These are phyloP conservation scores for Meandrusa payeni DNA, from an alignment of 2,888 invertebrate species.

Conservation along the genomic window DNA sequence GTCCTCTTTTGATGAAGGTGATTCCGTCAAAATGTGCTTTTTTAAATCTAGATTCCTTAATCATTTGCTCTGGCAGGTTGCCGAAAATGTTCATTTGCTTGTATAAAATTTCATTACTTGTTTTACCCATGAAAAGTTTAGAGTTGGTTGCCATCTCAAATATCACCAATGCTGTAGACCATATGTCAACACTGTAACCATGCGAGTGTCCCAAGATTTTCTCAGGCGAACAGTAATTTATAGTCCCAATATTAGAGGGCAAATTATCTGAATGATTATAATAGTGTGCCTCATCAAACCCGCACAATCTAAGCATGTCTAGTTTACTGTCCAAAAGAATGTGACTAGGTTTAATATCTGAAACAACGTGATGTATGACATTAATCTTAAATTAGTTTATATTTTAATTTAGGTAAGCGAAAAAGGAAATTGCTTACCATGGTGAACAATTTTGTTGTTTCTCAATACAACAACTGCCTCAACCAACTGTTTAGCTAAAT, in stretches of 20 bases:
- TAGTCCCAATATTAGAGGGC: slow-evolving; percentile 38
- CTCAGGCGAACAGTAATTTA: slow-evolving; percentile 55
- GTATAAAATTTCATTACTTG: slow-evolving; percentile 46
- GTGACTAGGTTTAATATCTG: slow-evolving; percentile 60
- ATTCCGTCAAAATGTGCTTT: slow-evolving; percentile 36
- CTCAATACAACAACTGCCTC: slow-evolving; percentile 47
- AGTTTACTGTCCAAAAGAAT: slow-evolving; percentile 44
- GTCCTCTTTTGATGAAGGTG: slow-evolving; percentile 33
- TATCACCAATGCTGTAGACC: slow-evolving; percentile 54
- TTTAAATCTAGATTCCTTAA: slow-evolving; percentile 33
- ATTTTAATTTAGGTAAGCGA: too few species aligned
- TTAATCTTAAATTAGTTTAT: too few species aligned
- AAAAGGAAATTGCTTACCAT: slow-evolving; percentile 46
- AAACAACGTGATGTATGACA: slow-evolving; percentile 33
- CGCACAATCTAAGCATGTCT: slow-evolving; percentile 48
- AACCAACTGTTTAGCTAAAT: slow-evolving; percentile 47
- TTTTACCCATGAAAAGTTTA: slow-evolving; percentile 39
- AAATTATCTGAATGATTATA: slow-evolving; percentile 10
- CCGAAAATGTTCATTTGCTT: slow-evolving; percentile 49
- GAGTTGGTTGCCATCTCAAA: slow-evolving; percentile 50
- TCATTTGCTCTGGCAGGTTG: slow-evolving; percentile 41
- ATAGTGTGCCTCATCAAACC: slow-evolving; percentile 49
- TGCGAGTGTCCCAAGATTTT: slow-evolving; percentile 49
- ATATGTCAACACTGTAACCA: slow-evolving; percentile 50
- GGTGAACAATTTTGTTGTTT: slow-evolving; percentile 47